These are phyloP conservation scores for Allygus modestus DNA, from an alignment of 2,888 invertebrate species.

Conservation along the genomic window DNA sequence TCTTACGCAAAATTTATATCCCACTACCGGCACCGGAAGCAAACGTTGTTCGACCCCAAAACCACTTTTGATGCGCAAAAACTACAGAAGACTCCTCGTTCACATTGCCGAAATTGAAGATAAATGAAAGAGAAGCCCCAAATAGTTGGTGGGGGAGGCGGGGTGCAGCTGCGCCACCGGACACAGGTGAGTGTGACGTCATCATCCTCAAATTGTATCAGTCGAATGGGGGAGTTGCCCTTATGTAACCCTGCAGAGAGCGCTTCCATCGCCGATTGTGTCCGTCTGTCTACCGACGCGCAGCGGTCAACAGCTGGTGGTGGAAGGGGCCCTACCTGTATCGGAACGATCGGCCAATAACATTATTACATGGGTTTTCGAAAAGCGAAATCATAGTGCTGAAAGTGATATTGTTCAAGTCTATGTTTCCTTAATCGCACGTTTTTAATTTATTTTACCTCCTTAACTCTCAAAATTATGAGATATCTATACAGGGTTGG, in stretches of 20 bases:
- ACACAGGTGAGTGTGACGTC: conserved; percentile 53
- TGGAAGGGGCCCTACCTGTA: too few relatives aligned
- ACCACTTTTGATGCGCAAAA: background rate
- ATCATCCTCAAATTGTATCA: conserved; percentile 43
- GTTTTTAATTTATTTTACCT: too few relatives aligned
- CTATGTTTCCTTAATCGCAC: too few relatives aligned
- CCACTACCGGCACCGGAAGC: background rate
- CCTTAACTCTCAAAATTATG: too few relatives aligned
- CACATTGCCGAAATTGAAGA: conserved; percentile 37
- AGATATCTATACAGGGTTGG: too few relatives aligned
- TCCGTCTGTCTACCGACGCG: background rate
- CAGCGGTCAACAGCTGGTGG: background rate
- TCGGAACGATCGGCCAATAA: too few relatives aligned
- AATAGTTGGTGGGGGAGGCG: background rate
- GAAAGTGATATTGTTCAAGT: too few relatives aligned
- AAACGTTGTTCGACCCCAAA: too few relatives aligned
- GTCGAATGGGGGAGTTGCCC: conserved; percentile 30
- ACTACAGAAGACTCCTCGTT: conserved; percentile 3
- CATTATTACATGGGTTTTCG: too few relatives aligned
- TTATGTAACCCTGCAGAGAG: conserved; percentile 10
- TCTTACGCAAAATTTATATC: too few relatives aligned
- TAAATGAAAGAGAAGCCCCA: conserved; percentile 52
- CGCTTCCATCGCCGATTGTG: too few relatives aligned
- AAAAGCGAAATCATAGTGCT: too few relatives aligned
- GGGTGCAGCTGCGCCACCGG: conserved; percentile 37